Conservation (phyloP, 2,888 invertebrate species). For the Tubulanus polymorphus region DNA sequence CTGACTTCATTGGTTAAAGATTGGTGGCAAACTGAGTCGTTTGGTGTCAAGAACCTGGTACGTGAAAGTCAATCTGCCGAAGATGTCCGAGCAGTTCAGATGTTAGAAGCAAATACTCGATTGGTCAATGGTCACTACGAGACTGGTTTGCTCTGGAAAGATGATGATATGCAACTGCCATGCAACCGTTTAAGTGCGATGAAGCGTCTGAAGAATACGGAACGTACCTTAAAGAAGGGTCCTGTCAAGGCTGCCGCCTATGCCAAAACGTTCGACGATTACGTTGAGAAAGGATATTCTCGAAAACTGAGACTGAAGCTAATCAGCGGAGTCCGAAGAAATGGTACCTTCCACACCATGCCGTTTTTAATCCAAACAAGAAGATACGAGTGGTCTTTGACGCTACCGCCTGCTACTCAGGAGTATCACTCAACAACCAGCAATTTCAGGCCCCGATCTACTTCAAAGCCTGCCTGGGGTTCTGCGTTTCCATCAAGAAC, state of each 20-base stretch:
- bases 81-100: too few relatives aligned
- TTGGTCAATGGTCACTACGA: too few relatives aligned
- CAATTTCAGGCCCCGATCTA: slow-evolving; percentile 14
- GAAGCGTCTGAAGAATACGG: slow-evolving; percentile 6
- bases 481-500: slow-evolving; percentile 11
- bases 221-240: slow-evolving; percentile 4
- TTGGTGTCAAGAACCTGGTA: too few relatives aligned
- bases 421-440: slow-evolving; percentile 20
- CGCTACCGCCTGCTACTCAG: too few relatives aligned
- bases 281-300: slow-evolving; percentile 8
- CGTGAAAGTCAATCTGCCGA: too few relatives aligned
- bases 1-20: too few relatives aligned
- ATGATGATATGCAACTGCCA: slow-evolving; percentile 6
- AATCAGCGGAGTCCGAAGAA: too few relatives aligned
- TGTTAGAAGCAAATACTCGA: too few relatives aligned
- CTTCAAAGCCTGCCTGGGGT: slow-evolving; percentile 10
- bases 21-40: too few relatives aligned
- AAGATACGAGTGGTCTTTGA: slow-evolving; percentile 4
- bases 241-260: slow-evolving; percentile 3
- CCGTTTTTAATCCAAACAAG: slow-evolving; percentile 10
- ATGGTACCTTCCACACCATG: slow-evolving; percentile 17
- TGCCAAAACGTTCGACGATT: slow-evolving; percentile 4
- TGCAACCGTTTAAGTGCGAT: slow-evolving; percentile 4
- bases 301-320: too few relatives aligned
- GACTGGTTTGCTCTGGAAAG: too few relatives aligned